A percentile compares a stretch with the other conserved stretches of the same genome.
Conservation (phyloP, 2,113 vertebrate genomes). For the Semnopithecus entellus region DNA sequence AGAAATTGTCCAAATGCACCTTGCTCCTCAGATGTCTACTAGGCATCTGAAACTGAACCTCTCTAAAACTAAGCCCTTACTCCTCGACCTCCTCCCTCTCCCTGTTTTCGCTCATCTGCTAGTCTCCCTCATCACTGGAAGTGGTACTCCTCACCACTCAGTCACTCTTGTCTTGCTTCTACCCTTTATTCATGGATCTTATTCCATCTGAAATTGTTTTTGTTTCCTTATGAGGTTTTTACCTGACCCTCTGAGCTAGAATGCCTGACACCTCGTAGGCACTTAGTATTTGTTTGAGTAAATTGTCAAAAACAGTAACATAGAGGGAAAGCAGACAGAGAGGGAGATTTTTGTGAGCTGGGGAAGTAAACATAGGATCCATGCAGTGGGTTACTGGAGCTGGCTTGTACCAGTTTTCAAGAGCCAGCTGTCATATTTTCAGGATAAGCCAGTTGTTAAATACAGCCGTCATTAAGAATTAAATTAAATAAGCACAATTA, state of each 20-base stretch:
- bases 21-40: background rate
- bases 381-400: background rate
- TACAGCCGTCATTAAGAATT: background rate
- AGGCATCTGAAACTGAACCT: background rate
- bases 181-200: background rate
- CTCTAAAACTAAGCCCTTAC: background rate
- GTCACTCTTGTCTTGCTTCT: background rate
- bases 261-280: background rate
- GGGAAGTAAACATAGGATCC: background rate
- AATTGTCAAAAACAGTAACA: background rate
- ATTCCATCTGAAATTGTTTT: background rate
- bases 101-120: background rate
- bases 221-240: background rate
- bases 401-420: background rate
- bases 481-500: background rate
- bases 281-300: background rate
- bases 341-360: background rate
- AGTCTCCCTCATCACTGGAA: background rate
- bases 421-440: background rate
- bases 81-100: background rate
- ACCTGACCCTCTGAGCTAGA: background rate
- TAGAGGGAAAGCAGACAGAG: fast-evolving
- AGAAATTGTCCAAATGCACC: background rate
- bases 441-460: background rate
- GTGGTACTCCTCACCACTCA: background rate